Base-by-base conservation (phyloP, 1,140 invertebrate genomes). In the Bombus vancouverensis region DNA sequence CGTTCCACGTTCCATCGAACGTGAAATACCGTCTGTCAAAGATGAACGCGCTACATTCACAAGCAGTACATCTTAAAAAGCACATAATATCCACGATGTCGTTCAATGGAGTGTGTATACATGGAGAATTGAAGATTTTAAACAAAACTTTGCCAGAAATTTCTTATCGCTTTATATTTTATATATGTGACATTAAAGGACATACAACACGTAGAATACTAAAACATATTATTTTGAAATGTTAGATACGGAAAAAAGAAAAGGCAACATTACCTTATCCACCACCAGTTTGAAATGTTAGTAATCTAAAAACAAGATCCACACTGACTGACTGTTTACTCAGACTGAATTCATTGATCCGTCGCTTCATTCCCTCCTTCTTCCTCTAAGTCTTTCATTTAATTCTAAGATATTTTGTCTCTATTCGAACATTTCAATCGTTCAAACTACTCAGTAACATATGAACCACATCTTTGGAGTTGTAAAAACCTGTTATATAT, bases 1-100 rank as follows among this genome's bases (percentile, higher is more conserved):
- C 47, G 79, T 74, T 86, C 47, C 22, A 78, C 44, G 75, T 75
- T 83, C 79, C 80, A 83, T 39, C 72, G 59, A 47, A 65, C 59
- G 37, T 42, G 73, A 83, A 76, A 62, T 32, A 76, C 25, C 68
- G 47, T 85, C 72, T 72, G 15, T 44, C 47, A 34, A 76, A 39
- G n/a, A 71, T 42, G 32, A 83, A 32, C 73, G 32, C 66, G 72
- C 73, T 76, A 81, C 85, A 78, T 72, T 86, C 62, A 70, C 71
- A 18, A 75, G 34, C 57, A 68, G 72, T 74, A 59, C 79, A 75
- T 86, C 62, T 81, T 81, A 42, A 37, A 75, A 57, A 81, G 79
- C 79, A 75, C 84, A 72, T 72, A 65, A 80, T 80, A 85, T 85
- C 68, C 76, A 71, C 22, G 22, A 42, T 3, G 10, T 10, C 2